Conservation (phyloP, 2,888 invertebrate species). For the Synanthedon myopaeformis region DNA sequence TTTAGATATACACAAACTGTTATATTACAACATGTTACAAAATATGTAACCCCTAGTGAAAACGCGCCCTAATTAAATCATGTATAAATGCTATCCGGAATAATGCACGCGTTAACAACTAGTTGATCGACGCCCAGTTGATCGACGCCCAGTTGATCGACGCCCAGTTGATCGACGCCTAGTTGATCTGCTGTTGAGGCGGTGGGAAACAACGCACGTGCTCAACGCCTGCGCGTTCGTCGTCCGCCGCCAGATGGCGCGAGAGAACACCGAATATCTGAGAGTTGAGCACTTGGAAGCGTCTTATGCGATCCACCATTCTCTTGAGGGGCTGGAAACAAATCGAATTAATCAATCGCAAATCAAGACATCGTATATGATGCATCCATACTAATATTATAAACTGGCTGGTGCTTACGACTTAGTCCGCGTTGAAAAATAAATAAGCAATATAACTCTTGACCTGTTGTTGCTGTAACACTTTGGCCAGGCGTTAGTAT, state of each 20-base stretch:
- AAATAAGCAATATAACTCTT: no score
- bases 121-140: constrained; percentile 2
- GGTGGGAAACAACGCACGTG: constrained; percentile 98
- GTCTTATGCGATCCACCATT: constrained; percentile 97
- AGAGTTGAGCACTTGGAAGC: constrained; percentile 98
- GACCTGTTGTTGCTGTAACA: no score
- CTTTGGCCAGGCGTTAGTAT: no score
- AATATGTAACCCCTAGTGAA: no score
- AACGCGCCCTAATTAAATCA: no score
- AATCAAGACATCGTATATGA: background rate
- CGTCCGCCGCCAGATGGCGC: constrained; percentile 90
- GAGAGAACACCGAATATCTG: constrained; percentile 97
- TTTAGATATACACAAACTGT: no score
- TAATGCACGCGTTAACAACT: no score
- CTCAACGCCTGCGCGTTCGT: constrained; percentile 84
- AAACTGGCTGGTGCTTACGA: no score
- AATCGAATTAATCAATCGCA: background rate
- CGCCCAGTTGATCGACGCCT: constrained; percentile 1
- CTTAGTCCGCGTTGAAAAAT: no score
- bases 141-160: constrained; percentile 2
- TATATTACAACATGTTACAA: no score
- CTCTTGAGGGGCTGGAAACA: constrained; percentile 84
- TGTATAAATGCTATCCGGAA: no score
- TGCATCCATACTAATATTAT: no score
- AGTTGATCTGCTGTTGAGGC: constrained; percentile 35